Percentiles rank a stretch among this genome's conserved stretches.
Conservation (phyloP, 2,113 vertebrate species). For the Microtus richardsoni region DNA sequence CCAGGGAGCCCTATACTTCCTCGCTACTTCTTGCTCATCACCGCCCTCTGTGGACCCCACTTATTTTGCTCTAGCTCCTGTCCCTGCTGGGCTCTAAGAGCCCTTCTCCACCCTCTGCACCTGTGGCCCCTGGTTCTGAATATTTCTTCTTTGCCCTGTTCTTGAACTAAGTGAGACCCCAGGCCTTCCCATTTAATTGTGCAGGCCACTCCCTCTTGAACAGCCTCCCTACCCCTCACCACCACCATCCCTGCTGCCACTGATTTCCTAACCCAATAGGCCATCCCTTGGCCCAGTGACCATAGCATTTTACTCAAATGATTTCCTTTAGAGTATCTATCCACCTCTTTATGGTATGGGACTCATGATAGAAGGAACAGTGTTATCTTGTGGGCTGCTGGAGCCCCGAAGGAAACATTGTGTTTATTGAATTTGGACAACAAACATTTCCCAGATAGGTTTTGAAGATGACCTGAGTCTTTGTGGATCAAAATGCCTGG, state of each 20-base stretch:
- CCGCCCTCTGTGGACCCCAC: fast-evolving
- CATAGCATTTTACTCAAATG: background rate
- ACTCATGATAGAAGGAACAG: background rate
- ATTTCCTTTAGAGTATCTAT: background rate
- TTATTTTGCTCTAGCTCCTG: background rate
- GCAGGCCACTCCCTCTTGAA: background rate
- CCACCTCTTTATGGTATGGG: background rate
- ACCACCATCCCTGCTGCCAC: background rate
- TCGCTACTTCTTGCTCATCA: background rate
- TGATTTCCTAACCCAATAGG: background rate
- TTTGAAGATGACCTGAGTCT: background rate
- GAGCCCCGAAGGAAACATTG: background rate
- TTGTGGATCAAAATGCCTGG: background rate
- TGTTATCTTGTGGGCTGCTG: background rate
- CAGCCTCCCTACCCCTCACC: background rate
- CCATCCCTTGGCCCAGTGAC: background rate
- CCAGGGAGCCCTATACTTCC: too few relatives aligned
- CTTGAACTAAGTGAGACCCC: background rate
- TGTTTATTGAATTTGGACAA: background rate
- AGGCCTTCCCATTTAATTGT: background rate
- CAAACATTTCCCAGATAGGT: background rate
- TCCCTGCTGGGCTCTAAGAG: background rate
- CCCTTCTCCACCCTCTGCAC: background rate
- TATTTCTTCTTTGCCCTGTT: background rate
- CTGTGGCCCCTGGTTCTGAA: background rate